Conservation (phyloP, 35 echinoderm and acorn worm species). For the Heliocidaris erythrogramma region DNA sequence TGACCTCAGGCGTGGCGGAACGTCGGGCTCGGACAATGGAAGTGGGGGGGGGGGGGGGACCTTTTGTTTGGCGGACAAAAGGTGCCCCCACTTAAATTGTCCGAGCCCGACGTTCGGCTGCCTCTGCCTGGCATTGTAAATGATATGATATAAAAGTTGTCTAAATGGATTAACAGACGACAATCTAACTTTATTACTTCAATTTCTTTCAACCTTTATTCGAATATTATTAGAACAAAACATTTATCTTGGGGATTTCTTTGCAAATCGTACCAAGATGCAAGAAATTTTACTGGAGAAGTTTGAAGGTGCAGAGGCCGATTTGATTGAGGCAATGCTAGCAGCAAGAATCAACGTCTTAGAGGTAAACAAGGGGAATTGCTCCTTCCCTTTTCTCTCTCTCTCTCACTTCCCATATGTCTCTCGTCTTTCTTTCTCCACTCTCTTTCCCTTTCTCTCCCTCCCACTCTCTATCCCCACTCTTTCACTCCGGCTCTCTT, state of each 20-base stretch:
- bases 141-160: no score
- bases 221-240: background rate
- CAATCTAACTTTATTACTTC: no score
- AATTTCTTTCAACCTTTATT: background rate
- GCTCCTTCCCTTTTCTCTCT: background rate
- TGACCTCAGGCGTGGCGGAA: no score
- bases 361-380: background rate
- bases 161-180: no score
- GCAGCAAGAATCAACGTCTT: constrained; percentile 39
- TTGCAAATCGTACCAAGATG: background rate
- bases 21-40: no score
- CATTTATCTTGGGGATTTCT: background rate
- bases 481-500: background rate
- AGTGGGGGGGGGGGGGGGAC: no score
- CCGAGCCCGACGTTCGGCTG: no score
- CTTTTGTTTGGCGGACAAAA: no score
- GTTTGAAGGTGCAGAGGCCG: background rate
- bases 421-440: background rate
- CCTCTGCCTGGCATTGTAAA: no score
- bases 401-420: background rate
- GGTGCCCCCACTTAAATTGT: no score
- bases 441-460: background rate
- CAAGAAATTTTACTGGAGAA: background rate
- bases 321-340: constrained; percentile 25
- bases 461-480: background rate